Base-by-base conservation (phyloP, 1,140 invertebrate species). In the Stenopsyche tienmushanensis region DNA sequence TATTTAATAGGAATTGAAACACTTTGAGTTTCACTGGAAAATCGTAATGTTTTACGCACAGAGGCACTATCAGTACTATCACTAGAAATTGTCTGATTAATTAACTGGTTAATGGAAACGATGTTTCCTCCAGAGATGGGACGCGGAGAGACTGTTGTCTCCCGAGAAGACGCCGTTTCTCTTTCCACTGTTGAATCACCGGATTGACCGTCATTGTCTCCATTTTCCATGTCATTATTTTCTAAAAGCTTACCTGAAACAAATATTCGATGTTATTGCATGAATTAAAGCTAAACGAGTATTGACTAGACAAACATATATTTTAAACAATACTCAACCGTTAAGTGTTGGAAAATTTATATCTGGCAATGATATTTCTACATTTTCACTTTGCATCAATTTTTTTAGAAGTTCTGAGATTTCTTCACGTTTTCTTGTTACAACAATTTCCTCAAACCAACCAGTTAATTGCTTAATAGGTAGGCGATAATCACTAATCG, bases 371-470 rank as follows among this genome's bases (percentile, higher is more conserved):
- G 80, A 76, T 63, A 81, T 80, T 67, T 86, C 82, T 66, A 79
- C 79, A 62, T 85, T 84, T 65, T 79, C 78, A 70, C 83, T 83
- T 49, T 85, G 80, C 85, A 91, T 90, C 10, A 92, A 74, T 42
- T 79, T 75, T 72, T 87, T 86, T n/a, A 93, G 77, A 34, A 92
- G 74, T 62, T 84, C 83, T n/a, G 88, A 86, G 57, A 93, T 86
- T 64, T 92, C 89, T 78, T 91, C 90, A 34, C 91, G 77, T 80
- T 93, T 92, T 49, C 86, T 81, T 1, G 88, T 90, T 0, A 92
- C 90, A 0, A 87, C 79, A 23, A 91, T 86, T 73, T 89, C 86
- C 71, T 90, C 86, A 71, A 93, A 93, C 91, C 90, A 93, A 72
- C 85, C 84, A 63, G 84, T 84, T 25, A 93, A 75, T 45, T 86